phyloP scores from a whole-genome alignment of 2,888 invertebrate genomes.

The Fissipunctia ypsillon region DNA sequence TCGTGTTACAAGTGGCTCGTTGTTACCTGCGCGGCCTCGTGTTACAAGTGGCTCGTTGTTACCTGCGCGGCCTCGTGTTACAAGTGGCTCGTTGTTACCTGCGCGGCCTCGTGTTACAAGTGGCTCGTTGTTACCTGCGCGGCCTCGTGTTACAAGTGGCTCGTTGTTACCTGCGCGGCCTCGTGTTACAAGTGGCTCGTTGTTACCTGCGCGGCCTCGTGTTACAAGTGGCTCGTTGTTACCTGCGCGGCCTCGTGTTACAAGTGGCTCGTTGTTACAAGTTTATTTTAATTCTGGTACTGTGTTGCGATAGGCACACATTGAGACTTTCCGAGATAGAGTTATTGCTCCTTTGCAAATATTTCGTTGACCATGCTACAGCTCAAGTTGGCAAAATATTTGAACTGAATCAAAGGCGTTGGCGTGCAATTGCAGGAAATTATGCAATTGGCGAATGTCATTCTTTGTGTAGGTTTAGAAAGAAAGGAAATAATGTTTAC shows the following conservation, averaged over 20 bases:
- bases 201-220: constrained; percentile 36
- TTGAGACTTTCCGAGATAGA: constrained; percentile 1
- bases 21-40: constrained; percentile 36
- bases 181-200: constrained; percentile 33
- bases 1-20: constrained; percentile 33
- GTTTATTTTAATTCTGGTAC: constrained; percentile 24
- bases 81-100: constrained; percentile 19
- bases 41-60: constrained; percentile 23
- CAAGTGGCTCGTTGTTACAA: not conserved
- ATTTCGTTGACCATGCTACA: not conserved
- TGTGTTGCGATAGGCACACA: not conserved
- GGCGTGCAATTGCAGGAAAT: not conserved
- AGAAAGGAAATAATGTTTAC: no score
- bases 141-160: constrained; percentile 40
- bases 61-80: constrained; percentile 37
- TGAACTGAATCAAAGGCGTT: not conserved
- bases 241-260: not conserved
- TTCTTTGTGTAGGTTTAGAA: not conserved
- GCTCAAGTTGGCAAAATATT: no score
- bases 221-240: constrained; percentile 26
- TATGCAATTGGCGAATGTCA: not conserved
- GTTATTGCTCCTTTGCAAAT: constrained; percentile 1
- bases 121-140: constrained; percentile 19
- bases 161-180: constrained; percentile 21
- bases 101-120: constrained; percentile 40